These are phyloP conservation scores for Elmis aenea DNA, from an alignment of 2,888 invertebrate genomes.

Conservation along the genomic window DNA sequence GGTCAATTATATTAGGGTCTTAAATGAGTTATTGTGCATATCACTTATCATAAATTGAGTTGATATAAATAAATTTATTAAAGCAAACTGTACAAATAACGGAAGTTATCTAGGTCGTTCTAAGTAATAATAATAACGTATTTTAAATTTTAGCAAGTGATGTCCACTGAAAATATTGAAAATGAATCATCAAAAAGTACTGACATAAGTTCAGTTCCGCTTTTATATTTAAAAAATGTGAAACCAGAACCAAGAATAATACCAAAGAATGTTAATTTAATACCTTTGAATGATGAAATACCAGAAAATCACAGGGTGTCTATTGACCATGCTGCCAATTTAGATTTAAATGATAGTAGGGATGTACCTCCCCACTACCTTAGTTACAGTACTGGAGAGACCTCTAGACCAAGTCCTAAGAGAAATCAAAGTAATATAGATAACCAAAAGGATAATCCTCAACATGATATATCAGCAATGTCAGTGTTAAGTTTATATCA, in stretches of 20 bases:
- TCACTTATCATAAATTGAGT: no score
- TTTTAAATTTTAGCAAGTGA: no score
- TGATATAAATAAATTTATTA: no score
- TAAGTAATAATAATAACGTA: no score
- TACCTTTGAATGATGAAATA: not conserved
- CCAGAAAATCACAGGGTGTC: constrained; percentile 1
- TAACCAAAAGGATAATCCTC: constrained; percentile 18
- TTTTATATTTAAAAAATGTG: constrained; percentile 8
- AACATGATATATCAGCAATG: constrained; percentile 48
- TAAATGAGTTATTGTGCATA: no score
- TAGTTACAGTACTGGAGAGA: constrained; percentile 9
- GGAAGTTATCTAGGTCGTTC: no score
- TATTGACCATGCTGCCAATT: constrained; percentile 11
- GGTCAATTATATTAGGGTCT: no score
- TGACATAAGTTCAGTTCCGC: constrained; percentile 5
- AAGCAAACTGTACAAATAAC: no score
- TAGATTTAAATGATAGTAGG: constrained; percentile 5
- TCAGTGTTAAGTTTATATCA: constrained; percentile 55
- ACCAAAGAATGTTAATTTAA: not conserved
- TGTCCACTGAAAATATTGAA: constrained; percentile 4
- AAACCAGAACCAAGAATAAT: constrained; percentile 7
- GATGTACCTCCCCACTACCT: constrained; percentile 10
- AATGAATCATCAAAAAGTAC: constrained; percentile 1
- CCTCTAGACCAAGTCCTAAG: not conserved
- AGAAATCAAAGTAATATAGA: not conserved